phyloP scores from a whole-genome alignment of 2,113 vertebrate genomes.

The Campylorhamphus procurvoides region DNA sequence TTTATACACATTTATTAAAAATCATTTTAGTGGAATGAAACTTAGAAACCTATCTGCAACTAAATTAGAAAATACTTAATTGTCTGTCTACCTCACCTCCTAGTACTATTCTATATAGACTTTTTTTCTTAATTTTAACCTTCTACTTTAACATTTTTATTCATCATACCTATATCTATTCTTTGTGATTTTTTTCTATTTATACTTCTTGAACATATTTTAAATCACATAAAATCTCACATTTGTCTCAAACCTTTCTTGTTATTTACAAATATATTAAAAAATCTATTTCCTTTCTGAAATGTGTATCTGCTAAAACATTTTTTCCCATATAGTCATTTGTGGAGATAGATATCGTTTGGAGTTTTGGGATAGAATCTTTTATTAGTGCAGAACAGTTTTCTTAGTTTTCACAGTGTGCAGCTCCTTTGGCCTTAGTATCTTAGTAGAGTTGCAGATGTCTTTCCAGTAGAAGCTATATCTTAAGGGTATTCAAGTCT shows the following conservation, averaged over 20 bases:
- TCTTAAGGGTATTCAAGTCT: background rate
- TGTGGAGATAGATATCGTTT: background rate
- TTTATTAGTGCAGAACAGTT: background rate
- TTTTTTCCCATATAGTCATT: background rate
- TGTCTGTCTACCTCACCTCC: background rate
- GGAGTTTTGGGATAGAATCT: background rate
- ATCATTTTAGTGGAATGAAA: background rate
- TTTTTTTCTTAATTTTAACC: background rate
- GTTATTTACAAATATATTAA: background rate
- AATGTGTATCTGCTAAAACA: rapidly evolving
- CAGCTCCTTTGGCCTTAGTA: background rate
- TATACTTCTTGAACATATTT: background rate
- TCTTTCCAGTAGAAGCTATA: background rate
- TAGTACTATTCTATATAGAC: background rate
- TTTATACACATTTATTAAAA: background rate
- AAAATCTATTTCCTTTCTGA: background rate
- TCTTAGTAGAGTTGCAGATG: background rate
- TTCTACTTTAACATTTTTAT: background rate
- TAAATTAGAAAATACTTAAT: background rate
- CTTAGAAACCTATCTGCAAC: background rate
- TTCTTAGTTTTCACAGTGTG: background rate
- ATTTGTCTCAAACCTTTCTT: background rate
- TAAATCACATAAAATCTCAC: background rate
- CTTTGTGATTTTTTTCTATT: background rate
- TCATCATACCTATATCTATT: background rate